Evolutionary conservation across 2,888 invertebrate genomes (phyloP).

Genomic region (Brachyptera putata): DNA sequence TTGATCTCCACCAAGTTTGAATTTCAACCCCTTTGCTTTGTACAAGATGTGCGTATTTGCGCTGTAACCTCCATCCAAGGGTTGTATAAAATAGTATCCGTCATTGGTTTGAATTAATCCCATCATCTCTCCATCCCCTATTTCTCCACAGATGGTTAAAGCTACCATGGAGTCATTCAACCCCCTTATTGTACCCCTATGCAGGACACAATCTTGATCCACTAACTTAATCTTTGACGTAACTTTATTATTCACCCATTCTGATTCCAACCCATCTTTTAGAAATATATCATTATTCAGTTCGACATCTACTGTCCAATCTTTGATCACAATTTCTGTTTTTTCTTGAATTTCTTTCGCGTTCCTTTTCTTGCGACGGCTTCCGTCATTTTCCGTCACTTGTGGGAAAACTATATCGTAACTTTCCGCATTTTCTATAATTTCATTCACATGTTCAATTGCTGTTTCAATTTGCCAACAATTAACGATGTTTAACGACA

Average conservation of each 20-base stretch:
- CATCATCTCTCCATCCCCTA: slow-evolving; percentile 50
- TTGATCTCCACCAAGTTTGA: slow-evolving; percentile 23
- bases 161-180: slow-evolving; percentile 46
- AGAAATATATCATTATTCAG: slow-evolving; percentile 5
- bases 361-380: neutral
- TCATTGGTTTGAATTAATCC: slow-evolving; percentile 50
- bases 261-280: neutral
- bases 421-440: neutral
- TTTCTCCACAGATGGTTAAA: slow-evolving; percentile 54
- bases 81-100: slow-evolving; percentile 51
- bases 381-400: neutral
- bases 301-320: slow-evolving; percentile 24
- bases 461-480: too few relatives aligned
- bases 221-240: neutral
- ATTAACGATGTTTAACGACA: too few relatives aligned
- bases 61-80: slow-evolving; percentile 39
- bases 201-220: neutral
- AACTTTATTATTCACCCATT: slow-evolving; percentile 11
- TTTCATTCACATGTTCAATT: slow-evolving; percentile 1
- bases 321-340: neutral
- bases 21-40: slow-evolving; percentile 13
- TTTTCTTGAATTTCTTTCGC: neutral
- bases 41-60: slow-evolving; percentile 22
- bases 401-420: slow-evolving; percentile 18
- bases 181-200: slow-evolving; percentile 19